Evolutionary conservation across 1,140 invertebrate genomes (phyloP), one percentile per base, ranked within the genome.

Genomic region (Zaprionus lachaisei): DNA sequence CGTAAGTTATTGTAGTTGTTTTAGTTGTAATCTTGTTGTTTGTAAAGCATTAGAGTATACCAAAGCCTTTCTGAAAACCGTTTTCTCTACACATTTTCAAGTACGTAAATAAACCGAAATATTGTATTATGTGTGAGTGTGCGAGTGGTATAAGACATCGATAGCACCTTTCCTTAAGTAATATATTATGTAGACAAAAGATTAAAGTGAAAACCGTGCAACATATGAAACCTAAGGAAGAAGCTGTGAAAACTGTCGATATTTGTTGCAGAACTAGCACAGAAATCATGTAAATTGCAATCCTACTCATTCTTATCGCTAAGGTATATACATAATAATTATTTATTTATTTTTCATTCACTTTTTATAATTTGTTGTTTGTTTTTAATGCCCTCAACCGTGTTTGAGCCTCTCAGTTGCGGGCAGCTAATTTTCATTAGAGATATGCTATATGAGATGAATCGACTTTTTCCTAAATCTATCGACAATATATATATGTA

Each of bases 21-120:
- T 41, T 61, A 62, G 65, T 82, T 28, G 5, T 54, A 60, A 73
- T 72, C 75, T 81, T 66, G 51, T 67, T 68, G 17, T 85, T 90
- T 89, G 91, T 92, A 92, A 92, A 92, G 91, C 91, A 90, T 92
- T 83, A 83, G 85, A 91, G 91, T 91, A 91, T 92, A 92, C 91
- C 91, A 92, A 92, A 92, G 91, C 91, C 91, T 41, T 87, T 77
- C 77, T 84, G 85, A 84, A 87, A 87, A 84, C 84, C 81, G 26
- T 86, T 87, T 77, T 60, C 41, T 58, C 55, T 56, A 58, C 55
- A 58, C 54, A 67, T 57, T 58, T 58, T 58, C 65, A 58, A 67
- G 17, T 58, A 51, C 11, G 47, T 51, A 22, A 51, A 24, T 24
- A 51, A 51, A 51, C 47, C 4, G 11, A 51, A 51, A 49, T 69